These are phyloP conservation scores for Branchipolynoe longqiensis DNA, from an alignment of 2,888 invertebrate species.

Conservation along the genomic window DNA sequence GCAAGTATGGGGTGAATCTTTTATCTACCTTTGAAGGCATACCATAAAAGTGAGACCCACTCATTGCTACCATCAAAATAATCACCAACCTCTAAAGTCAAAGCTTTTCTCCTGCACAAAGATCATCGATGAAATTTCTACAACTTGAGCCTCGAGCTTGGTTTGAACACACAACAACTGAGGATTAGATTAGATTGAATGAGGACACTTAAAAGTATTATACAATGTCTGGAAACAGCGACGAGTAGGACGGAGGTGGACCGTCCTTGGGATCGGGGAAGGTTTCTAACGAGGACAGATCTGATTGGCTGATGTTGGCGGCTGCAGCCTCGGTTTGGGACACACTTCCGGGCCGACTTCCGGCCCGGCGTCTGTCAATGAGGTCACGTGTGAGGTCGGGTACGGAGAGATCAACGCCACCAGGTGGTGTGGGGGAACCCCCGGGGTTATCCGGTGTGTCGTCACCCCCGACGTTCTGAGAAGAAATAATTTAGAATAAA, in stretches of 20 bases:
- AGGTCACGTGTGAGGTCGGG: slow-evolving; percentile 45
- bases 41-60: too few species aligned
- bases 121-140: too few species aligned
- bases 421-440: not conserved
- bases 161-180: too few species aligned
- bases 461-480: slow-evolving; percentile 5
- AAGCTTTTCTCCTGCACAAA: too few species aligned
- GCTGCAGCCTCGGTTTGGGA: not conserved
- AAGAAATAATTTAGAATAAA: not conserved
- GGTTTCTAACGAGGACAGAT: not conserved
- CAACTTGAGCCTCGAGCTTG: too few species aligned
- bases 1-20: too few species aligned
- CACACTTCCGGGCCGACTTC: not conserved
- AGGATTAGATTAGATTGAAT: too few species aligned
- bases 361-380: slow-evolving; percentile 8
- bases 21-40: too few species aligned
- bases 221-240: slow-evolving; percentile 41
- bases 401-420: not conserved
- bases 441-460: not conserved
- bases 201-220: too few species aligned
- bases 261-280: slow-evolving; percentile 1
- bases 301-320: not conserved
- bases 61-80: too few species aligned
- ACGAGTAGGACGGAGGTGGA: slow-evolving; percentile 34
- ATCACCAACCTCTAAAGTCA: too few species aligned